Percentiles rank a stretch among this genome's conserved stretches.
Conservation (phyloP, 2,888 invertebrate species). For the Stenotaenia linearis region DNA sequence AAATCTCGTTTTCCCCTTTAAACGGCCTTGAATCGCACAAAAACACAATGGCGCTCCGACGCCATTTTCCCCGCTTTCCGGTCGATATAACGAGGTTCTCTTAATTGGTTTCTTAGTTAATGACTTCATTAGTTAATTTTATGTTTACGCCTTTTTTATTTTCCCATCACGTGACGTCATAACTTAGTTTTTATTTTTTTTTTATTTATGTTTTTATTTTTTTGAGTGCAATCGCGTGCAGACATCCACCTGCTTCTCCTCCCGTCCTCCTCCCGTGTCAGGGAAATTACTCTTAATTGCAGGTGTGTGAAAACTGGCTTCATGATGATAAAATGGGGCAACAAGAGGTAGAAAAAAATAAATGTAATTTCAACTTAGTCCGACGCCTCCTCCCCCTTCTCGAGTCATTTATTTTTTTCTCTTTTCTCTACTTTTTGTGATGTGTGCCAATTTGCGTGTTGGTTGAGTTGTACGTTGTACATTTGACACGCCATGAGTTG, state of each 20-base stretch:
- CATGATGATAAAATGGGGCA: constrained; percentile 19
- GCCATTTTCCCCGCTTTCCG: not conserved
- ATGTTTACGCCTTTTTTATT: not conserved
- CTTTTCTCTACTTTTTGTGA: not conserved
- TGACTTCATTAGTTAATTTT: not conserved
- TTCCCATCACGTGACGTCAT: not conserved
- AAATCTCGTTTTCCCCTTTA: not conserved
- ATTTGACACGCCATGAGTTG: constrained; percentile 1
- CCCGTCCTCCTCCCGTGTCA: constrained; percentile 4
- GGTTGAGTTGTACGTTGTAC: not conserved
- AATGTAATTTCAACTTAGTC: constrained; percentile 2
- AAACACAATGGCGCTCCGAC: not conserved
- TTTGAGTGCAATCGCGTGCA: not conserved
- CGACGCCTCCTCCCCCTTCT: not conserved
- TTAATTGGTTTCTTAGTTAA: not conserved
- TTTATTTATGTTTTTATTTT: not conserved
- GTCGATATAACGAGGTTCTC: too few species aligned
- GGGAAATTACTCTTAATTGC: constrained; percentile 15
- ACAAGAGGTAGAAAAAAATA: constrained; percentile 3
- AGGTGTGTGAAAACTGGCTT: constrained; percentile 19
- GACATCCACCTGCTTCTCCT: constrained; percentile 8
- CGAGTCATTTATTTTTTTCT: not conserved
- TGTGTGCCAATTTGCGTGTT: not conserved
- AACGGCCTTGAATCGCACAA: not conserved
- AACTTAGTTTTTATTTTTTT: not conserved